phyloP scores from a whole-genome alignment of 2,797 vertebrate genomes.

The Alectoris magna region DNA sequence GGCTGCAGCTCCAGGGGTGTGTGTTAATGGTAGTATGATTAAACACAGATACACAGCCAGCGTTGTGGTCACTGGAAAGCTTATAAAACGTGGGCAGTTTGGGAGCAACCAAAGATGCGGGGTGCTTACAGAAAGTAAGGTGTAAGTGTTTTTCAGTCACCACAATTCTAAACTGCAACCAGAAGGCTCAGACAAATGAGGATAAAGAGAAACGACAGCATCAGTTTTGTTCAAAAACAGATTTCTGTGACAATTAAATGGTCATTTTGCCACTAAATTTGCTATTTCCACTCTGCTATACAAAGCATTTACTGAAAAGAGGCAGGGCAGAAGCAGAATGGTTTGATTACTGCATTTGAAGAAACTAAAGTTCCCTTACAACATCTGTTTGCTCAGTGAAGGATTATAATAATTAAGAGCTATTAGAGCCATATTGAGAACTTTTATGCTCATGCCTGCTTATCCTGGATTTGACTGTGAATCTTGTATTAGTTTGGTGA shows the following conservation, averaged over 20 bases:
- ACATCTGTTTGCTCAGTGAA: slow-evolving; percentile 76
- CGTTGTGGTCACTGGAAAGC: not conserved
- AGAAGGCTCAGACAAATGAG: not conserved
- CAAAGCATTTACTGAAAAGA: slow-evolving; percentile 53
- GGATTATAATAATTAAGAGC: slow-evolving; percentile 76
- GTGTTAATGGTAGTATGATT: not conserved
- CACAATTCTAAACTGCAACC: not conserved
- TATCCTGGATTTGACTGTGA: slow-evolving; percentile 63
- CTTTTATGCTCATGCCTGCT: slow-evolving; percentile 63
- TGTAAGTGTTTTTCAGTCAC: not conserved
- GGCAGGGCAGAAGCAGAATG: slow-evolving; percentile 62
- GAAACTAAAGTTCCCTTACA: slow-evolving; percentile 67
- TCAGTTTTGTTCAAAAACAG: slow-evolving; percentile 37
- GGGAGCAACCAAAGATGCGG: not conserved
- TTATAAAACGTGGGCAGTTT: not conserved
- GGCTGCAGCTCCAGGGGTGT: not conserved
- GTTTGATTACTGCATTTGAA: slow-evolving; percentile 69
- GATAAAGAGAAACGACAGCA: slow-evolving; percentile 7
- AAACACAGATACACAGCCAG: not conserved
- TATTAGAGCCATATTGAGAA: slow-evolving; percentile 74
- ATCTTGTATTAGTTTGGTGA: slow-evolving; percentile 52
- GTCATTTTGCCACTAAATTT: slow-evolving; percentile 64
- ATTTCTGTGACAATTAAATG: slow-evolving; percentile 53
- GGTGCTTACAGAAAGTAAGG: not conserved
- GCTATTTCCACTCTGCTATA: slow-evolving; percentile 46